phyloP scores from a whole-genome alignment of 2,113 vertebrate species.

The Girardinichthys multiradiatus region DNA sequence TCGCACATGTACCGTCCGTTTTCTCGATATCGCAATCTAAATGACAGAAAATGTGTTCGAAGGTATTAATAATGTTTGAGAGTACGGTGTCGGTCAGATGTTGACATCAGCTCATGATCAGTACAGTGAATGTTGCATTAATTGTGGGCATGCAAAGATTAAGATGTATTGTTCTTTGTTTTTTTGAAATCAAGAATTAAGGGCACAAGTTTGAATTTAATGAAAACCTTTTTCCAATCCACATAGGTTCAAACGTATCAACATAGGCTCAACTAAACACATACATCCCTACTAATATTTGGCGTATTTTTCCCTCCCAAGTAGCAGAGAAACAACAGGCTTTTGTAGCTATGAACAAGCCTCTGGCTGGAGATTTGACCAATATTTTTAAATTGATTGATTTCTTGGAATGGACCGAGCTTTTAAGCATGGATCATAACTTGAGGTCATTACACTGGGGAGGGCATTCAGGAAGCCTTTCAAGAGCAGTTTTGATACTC shows the following conservation, averaged over 20 bases:
- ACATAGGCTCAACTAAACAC: too few species aligned
- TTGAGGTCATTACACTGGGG: not conserved
- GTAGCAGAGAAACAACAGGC: too few species aligned
- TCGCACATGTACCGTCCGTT: slow-evolving; percentile 92
- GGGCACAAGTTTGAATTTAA: too few species aligned
- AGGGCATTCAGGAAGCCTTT: not conserved
- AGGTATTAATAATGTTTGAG: not conserved
- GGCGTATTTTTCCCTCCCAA: too few species aligned
- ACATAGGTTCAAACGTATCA: too few species aligned
- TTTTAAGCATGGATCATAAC: not conserved
- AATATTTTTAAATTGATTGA: too few species aligned
- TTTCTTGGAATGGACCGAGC: not conserved
- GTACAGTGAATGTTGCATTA: not conserved
- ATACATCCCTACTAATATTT: too few species aligned
- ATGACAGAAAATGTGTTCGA: not conserved
- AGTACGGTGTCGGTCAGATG: not conserved
- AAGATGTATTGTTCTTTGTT: not conserved
- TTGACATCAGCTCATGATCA: not conserved
- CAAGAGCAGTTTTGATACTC: not conserved
- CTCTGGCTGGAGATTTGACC: too few species aligned
- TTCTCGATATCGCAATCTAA: slow-evolving; percentile 91
- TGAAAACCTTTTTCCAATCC: too few species aligned
- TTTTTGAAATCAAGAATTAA: not conserved
- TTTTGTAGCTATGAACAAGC: too few species aligned
- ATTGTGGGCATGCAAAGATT: not conserved